Base-by-base conservation (phyloP, 1,140 invertebrate genomes). In the Epicauta chinensis region DNA sequence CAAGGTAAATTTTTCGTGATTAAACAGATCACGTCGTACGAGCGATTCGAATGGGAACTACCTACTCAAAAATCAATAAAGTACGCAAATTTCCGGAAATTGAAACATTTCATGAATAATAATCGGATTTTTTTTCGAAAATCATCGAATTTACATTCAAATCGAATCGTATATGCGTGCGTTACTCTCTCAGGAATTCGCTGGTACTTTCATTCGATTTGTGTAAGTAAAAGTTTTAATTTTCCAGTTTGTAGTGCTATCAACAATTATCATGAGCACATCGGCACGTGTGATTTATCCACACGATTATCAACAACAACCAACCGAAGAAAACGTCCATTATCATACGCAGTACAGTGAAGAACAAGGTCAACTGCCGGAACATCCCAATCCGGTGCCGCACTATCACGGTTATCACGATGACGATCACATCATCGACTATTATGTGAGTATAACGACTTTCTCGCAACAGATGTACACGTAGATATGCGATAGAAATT, bases 371-470 rank as follows among this genome's bases (percentile, higher is more conserved):
- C 37, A 16, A 3, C 11, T n/a, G 16, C 37, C 12, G 11, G 37
- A 3, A 7, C 37, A 39, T 3, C 37, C 12, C 10, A 34, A 34
- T 12, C 5, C 32, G n/a, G n/a, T n/a, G n/a, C n/a, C n/a, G n/a
- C n/a, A n/a, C n/a, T n/a, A n/a, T n/a, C n/a, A n/a, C 7, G 37
- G 37, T 11, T 39, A 39, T 39, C 10, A 39, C 14, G 37, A 17
- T 11, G 66, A 69, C 13, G 68, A 71, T 38, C 66, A 69, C 17
- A 67, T 69, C 56, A 68, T 71, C 9, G 69, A 71, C 40, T 71
- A 71, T 58, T 71, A 71, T 59, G 69, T 71, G 48, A 66, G 57
- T 77, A 6, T 48, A 72, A 34, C 10, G 29, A 30, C 10, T n/a
- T n/a, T 34, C 12, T 6, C 10, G 32, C 14, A 15, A 39, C 14